Percentiles rank a stretch among this genome's conserved stretches.
phyloP scores from a whole-genome alignment of 1,140 invertebrate species.

The Atta cephalotes region DNA sequence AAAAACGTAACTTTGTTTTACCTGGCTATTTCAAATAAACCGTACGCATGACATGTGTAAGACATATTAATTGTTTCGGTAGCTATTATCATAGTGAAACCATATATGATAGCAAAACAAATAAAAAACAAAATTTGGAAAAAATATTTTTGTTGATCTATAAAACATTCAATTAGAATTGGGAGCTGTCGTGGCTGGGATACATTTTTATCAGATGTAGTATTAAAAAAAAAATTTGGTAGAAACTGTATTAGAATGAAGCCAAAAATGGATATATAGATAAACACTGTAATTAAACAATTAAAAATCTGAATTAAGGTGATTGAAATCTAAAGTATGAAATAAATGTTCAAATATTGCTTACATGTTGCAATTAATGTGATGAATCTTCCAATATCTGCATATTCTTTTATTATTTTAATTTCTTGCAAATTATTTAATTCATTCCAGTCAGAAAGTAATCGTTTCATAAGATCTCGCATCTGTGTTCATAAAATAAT shows the following conservation, averaged over 20 bases:
- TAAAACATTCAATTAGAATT: not conserved
- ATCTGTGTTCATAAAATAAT: constrained; percentile 7
- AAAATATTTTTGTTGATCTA: constrained; percentile 64
- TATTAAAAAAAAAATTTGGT: not conserved
- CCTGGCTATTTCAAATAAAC: constrained; percentile 68
- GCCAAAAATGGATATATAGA: not conserved
- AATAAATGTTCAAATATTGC: not conserved
- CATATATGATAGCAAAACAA: not conserved
- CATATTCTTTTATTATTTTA: constrained; percentile 50
- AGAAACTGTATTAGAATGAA: not conserved
- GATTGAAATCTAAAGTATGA: not conserved
- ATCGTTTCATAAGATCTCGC: not conserved
- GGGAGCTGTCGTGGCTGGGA: not conserved
- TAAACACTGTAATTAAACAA: constrained; percentile 2
- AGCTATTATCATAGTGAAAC: constrained; percentile 49
- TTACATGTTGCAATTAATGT: constrained; percentile 19
- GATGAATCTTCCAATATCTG: constrained; percentile 16
- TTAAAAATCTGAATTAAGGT: constrained; percentile 3
- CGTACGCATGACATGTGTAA: constrained; percentile 63
- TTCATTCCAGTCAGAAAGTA: constrained; percentile 24
- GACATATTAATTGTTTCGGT: constrained; percentile 62
- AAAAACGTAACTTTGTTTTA: constrained; percentile 29
- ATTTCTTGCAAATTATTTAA: constrained; percentile 26
- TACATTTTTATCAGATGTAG: not conserved
- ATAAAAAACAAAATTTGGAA: not conserved